phyloP scores from a whole-genome alignment of 2,888 invertebrate species.

The Agriotes lineatus region DNA sequence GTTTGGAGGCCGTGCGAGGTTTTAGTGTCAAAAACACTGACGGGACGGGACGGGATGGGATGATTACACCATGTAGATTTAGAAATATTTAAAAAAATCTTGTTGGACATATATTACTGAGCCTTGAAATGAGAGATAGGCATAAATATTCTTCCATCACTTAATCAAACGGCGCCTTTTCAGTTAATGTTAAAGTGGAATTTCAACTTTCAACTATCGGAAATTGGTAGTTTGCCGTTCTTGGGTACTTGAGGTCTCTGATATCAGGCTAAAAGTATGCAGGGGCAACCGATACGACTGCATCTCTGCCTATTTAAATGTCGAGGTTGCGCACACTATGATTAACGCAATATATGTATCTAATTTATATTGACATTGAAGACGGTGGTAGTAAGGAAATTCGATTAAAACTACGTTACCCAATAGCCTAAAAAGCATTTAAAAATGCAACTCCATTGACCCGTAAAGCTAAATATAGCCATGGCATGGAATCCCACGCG shows the following conservation, averaged over 20 bases:
- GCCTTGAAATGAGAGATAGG: not conserved
- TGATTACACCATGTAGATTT: constrained; percentile 16
- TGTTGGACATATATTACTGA: not conserved
- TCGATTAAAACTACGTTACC: no score
- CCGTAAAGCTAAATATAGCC: constrained; percentile 3
- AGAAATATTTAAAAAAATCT: constrained; percentile 13
- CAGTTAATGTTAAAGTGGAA: not conserved
- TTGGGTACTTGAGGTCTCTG: not conserved
- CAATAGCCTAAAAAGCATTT: not conserved
- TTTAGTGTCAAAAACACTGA: constrained; percentile 17
- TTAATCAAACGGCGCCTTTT: not conserved
- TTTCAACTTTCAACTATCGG: constrained; percentile 23
- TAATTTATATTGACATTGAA: no score
- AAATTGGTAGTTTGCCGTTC: constrained; percentile 14
- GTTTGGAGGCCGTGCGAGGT: constrained; percentile 3
- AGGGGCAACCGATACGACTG: not conserved
- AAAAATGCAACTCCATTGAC: constrained; percentile 1
- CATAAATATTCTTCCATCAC: constrained; percentile 12
- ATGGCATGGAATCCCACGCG: not conserved
- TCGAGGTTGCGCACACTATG: not conserved
- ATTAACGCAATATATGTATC: not conserved
- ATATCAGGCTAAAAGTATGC: constrained; percentile 16
- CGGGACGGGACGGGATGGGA: no score
- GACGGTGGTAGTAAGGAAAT: not conserved
- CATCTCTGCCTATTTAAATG: constrained; percentile 3